phyloP scores from a whole-genome alignment of 2,888 invertebrate species.

The Geophilus truncorum region DNA sequence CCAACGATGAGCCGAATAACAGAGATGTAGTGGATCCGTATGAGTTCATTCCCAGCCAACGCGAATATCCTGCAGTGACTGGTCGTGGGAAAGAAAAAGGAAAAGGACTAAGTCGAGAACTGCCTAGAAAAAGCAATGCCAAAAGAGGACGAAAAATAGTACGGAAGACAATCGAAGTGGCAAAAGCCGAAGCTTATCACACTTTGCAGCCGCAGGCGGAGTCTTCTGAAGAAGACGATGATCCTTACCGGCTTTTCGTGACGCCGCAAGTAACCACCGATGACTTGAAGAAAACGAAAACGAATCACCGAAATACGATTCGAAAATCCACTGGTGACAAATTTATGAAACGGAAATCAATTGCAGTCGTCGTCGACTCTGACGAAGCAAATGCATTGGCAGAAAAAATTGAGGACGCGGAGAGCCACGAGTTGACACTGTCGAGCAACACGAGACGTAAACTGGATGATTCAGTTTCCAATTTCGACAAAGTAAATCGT shows the following conservation, averaged over 20 bases:
- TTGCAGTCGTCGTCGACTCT: neutral
- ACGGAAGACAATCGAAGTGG: neutral
- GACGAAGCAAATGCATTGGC: neutral
- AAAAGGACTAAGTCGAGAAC: neutral
- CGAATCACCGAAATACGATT: neutral
- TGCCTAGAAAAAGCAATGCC: neutral
- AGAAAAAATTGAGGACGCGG: neutral
- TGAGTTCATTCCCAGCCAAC: neutral
- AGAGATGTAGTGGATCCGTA: neutral
- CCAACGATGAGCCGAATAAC: no score
- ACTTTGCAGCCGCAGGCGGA: neutral
- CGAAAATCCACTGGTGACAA: neutral
- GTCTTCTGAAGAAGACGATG: neutral
- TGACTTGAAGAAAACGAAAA: neutral
- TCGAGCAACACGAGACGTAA: neutral
- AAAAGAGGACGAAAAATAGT: neutral
- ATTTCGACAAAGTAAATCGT: neutral
- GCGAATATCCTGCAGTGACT: neutral
- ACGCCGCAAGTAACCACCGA: neutral
- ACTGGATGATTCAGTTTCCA: neutral
- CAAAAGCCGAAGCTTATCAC: neutral
- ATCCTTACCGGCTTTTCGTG: neutral
- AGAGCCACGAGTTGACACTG: neutral
- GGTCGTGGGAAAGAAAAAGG: neutral
- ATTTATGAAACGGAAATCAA: neutral